Conservation (phyloP, 2,113 vertebrate species). For the Aptenodytes patagonicus region DNA sequence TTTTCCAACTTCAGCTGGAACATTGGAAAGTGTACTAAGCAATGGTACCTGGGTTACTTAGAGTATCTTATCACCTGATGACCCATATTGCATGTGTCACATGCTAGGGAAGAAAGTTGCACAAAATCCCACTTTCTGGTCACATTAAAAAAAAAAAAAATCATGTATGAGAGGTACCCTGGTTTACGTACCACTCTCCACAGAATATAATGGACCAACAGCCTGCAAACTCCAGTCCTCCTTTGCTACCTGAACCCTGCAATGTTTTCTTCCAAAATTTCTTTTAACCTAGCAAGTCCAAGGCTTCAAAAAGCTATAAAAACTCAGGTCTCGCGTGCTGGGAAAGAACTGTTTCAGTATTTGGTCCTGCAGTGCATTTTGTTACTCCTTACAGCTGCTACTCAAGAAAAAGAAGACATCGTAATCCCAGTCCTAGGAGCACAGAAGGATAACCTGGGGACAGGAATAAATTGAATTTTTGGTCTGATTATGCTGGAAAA, state of each 20-base stretch:
- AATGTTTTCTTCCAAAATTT: neutral
- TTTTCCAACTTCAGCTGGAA: neutral
- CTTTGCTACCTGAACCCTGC: neutral
- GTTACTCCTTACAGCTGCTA: neutral
- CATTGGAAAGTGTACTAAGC: neutral
- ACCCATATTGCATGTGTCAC: neutral
- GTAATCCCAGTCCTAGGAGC: neutral
- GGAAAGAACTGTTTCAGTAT: neutral
- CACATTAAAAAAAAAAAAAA: neutral
- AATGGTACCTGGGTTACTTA: neutral
- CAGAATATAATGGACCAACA: neutral
- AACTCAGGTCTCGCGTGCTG: neutral
- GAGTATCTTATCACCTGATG: neutral
- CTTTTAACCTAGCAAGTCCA: neutral
- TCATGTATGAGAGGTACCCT: neutral
- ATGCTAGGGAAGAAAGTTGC: neutral
- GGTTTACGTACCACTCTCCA: fast-evolving
- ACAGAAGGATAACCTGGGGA: neutral
- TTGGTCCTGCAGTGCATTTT: neutral
- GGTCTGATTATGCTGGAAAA: neutral
- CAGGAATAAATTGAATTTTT: slow-evolving; percentile 8
- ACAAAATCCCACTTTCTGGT: neutral
- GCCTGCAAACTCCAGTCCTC: neutral
- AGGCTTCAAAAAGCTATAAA: neutral
- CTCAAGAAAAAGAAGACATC: neutral